phyloP scores from a whole-genome alignment of 2,113 vertebrate species.

The Erpornis zantholeuca region DNA sequence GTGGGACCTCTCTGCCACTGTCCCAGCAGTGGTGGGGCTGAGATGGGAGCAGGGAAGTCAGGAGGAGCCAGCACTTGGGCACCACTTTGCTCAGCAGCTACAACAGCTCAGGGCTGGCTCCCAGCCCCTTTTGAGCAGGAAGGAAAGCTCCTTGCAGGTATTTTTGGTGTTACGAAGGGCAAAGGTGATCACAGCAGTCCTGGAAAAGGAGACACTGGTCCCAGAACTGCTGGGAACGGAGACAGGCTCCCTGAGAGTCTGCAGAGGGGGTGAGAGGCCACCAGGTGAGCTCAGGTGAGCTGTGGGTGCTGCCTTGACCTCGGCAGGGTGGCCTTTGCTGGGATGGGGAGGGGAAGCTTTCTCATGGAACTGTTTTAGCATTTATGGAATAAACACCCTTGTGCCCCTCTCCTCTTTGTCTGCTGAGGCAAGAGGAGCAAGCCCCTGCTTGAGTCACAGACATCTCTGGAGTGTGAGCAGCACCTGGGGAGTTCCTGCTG shows the following conservation, averaged over 20 bases:
- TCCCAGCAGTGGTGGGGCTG: background rate
- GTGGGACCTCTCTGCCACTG: background rate
- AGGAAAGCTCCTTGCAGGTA: background rate
- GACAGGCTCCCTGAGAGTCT: background rate
- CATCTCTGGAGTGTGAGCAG: background rate
- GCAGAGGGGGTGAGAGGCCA: background rate
- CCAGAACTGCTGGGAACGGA: background rate
- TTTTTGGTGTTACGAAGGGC: background rate
- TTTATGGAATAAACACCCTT: background rate
- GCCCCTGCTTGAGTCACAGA: accelerated
- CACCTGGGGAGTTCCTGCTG: background rate
- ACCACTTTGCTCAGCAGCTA: background rate
- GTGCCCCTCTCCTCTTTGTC: background rate
- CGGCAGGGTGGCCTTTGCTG: accelerated
- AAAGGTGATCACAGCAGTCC: background rate
- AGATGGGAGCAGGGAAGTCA: background rate
- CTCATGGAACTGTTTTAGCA: accelerated
- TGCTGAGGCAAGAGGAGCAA: background rate
- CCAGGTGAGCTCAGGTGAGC: background rate
- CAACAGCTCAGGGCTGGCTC: background rate
- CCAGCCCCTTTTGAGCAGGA: accelerated
- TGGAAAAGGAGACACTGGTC: background rate
- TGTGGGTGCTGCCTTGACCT: accelerated
- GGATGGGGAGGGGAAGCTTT: accelerated
- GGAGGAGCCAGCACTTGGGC: background rate